These are phyloP conservation scores for Autographa pulchrina DNA, from an alignment of 2,888 invertebrate species.

Conservation along the genomic window DNA sequence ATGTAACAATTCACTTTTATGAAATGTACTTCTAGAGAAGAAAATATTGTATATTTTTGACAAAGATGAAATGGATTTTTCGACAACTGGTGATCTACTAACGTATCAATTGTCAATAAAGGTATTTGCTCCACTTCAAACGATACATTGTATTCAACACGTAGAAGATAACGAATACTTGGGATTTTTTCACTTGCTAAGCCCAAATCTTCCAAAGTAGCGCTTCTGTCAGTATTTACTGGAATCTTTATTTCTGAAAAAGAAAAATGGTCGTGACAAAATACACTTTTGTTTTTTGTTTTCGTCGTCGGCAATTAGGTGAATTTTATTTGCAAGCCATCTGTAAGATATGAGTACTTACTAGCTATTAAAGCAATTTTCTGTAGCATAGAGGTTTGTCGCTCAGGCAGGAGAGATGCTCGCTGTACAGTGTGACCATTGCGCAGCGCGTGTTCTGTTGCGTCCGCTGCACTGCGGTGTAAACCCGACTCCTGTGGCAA, in stretches of 20 bases:
- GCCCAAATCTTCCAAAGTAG: conserved; percentile 40
- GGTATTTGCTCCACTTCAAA: conserved; percentile 26
- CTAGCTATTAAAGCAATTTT: conserved; percentile 39
- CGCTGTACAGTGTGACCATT: not conserved
- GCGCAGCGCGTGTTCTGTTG: conserved; percentile 32
- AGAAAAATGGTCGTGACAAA: not conserved
- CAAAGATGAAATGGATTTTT: too few species aligned
- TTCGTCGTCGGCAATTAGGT: too few species aligned
- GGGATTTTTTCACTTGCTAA: conserved; percentile 16
- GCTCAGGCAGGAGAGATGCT: conserved; percentile 10
- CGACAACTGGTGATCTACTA: conserved; percentile 10
- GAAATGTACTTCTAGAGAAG: not conserved
- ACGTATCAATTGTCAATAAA: conserved; percentile 34
- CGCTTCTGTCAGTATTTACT: conserved; percentile 2
- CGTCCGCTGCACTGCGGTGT: conserved; percentile 30
- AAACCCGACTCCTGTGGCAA: conserved; percentile 19
- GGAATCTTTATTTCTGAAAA: conserved; percentile 22
- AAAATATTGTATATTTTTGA: not conserved
- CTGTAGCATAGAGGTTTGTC: conserved; percentile 32
- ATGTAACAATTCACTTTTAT: not conserved
- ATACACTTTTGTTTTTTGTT: too few species aligned
- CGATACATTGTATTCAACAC: conserved; percentile 25
- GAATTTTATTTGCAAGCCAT: not conserved
- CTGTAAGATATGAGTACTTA: conserved; percentile 10
- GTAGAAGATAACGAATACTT: conserved; percentile 17